Percentiles rank a stretch among this genome's conserved stretches.
phyloP scores from a whole-genome alignment of 2,797 vertebrate genomes.

The Coreius guichenoti region DNA sequence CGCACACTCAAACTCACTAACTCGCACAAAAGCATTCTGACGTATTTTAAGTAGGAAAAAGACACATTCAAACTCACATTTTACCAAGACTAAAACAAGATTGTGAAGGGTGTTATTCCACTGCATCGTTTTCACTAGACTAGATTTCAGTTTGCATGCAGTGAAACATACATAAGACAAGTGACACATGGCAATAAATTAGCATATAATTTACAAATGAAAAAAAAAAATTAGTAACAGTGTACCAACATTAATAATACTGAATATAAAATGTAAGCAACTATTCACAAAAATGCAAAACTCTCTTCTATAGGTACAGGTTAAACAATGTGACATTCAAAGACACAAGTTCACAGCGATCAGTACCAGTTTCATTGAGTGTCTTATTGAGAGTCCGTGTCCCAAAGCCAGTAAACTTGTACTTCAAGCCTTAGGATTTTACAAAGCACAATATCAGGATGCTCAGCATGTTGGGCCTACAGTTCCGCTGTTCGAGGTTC shows the following conservation, averaged over 20 bases:
- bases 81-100: constrained; percentile 85
- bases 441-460: constrained; percentile 54
- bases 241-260: constrained; percentile 99
- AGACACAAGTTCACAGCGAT: constrained; percentile 87
- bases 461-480: constrained; percentile 60
- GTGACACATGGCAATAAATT: constrained; percentile 99
- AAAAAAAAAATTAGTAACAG: constrained; percentile 89
- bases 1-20: constrained; percentile 51
- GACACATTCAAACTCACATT: constrained; percentile 60
- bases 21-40: constrained; percentile 51
- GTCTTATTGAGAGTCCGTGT: constrained; percentile 63
- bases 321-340: constrained; percentile 93
- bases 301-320: constrained; percentile 83
- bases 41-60: constrained; percentile 52
- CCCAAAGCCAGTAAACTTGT: constrained; percentile 71
- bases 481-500: constrained; percentile 60
- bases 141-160: constrained; percentile 89
- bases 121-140: constrained; percentile 84
- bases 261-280: constrained; percentile 98
- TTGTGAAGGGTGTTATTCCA: constrained; percentile 84
- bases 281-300: constrained; percentile 85
- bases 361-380: constrained; percentile 76
- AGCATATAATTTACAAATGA: constrained; percentile 99
- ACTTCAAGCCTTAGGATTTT: constrained; percentile 71
- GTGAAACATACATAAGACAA: constrained; percentile 89